phyloP scores from a whole-genome alignment of 1,140 invertebrate genomes.

The Heterodera carotae region DNA sequence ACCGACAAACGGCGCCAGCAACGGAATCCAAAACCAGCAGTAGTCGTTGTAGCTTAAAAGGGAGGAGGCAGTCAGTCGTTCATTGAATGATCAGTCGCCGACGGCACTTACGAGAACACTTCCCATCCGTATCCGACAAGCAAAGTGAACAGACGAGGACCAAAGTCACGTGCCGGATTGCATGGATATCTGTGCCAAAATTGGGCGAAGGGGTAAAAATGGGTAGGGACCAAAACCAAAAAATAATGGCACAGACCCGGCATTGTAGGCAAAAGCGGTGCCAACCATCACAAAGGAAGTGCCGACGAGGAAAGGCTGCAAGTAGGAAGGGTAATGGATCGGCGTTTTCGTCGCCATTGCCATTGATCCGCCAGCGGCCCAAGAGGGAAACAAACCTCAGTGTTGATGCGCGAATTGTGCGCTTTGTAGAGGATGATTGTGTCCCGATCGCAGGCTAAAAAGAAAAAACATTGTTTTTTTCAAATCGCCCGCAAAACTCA shows the following conservation, averaged over 20 bases:
- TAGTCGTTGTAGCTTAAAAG: constrained; percentile 44
- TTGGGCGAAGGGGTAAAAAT: background rate
- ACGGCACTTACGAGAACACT: constrained; percentile 67
- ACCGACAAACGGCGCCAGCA: constrained; percentile 60
- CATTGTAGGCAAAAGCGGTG: constrained; percentile 67
- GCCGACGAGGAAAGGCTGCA: constrained; percentile 45
- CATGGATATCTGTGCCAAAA: constrained; percentile 70
- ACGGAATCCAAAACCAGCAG: constrained; percentile 68
- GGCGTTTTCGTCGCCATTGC: too few relatives aligned
- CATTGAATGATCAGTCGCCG: constrained; percentile 63
- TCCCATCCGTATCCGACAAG: constrained; percentile 69
- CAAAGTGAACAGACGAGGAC: constrained; percentile 70
- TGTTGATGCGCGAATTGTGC: too few relatives aligned
- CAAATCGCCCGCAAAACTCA: too few relatives aligned
- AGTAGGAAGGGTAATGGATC: constrained; percentile 64
- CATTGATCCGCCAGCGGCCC: too few relatives aligned
- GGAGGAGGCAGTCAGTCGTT: constrained; percentile 69
- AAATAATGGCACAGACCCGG: constrained; percentile 66
- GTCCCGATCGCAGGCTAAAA: too few relatives aligned
- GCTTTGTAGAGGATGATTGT: too few relatives aligned
- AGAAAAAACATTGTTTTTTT: too few relatives aligned
- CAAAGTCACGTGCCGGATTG: constrained; percentile 73
- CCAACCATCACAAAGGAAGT: constrained; percentile 63
- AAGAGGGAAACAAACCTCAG: too few relatives aligned
- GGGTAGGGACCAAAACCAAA: background rate